These are phyloP conservation scores for Neoniphon sammara DNA, from an alignment of 2,797 vertebrate genomes.

Conservation along the genomic window DNA sequence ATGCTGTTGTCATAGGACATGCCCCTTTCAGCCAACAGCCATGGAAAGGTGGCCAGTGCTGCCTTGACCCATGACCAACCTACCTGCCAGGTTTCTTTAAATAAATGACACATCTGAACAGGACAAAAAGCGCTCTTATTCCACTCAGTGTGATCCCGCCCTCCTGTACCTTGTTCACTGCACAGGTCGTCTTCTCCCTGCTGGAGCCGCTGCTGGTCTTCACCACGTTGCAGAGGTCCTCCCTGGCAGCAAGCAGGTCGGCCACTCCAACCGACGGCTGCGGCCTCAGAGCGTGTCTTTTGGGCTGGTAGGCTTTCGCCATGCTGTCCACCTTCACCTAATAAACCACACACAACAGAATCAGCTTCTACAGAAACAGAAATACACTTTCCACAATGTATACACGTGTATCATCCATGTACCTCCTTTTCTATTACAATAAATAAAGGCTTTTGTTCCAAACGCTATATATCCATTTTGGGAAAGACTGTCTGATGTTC, in stretches of 20 bases:
- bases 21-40: no score
- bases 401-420: background rate
- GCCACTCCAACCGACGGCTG: conserved; percentile 85
- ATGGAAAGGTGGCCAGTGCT: no score
- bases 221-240: conserved; percentile 92
- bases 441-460: background rate
- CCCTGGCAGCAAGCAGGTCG: conserved; percentile 92
- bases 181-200: conserved; percentile 88
- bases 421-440: background rate
- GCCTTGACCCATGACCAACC: no score
- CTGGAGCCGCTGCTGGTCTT: conserved; percentile 93
- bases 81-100: no score
- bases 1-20: no score
- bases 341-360: background rate
- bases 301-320: conserved; percentile 93
- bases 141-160: background rate
- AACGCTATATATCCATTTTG: no score
- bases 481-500: no score
- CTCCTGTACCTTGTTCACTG: conserved; percentile 91
- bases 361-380: no score
- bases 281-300: conserved; percentile 85
- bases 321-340: conserved; percentile 93
- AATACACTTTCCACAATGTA: no score
- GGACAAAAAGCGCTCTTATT: no score
- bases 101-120: background rate